Percentiles rank a stretch among this genome's conserved stretches.
Evolutionary conservation across 2,888 invertebrate species (phyloP).

Genomic region (Timema cristinae): DNA sequence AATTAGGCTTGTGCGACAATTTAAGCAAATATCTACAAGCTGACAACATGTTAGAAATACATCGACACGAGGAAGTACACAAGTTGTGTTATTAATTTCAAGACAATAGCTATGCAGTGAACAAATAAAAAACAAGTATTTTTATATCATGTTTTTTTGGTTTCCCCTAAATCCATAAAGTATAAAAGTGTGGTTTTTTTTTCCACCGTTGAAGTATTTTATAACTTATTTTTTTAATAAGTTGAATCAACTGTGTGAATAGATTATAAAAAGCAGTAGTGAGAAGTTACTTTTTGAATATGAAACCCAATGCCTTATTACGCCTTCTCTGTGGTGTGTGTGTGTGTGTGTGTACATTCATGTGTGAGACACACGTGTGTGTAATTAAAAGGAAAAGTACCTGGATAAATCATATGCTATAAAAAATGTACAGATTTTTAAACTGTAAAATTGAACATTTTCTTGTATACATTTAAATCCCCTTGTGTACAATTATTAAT

Average conservation of each 20-base stretch:
- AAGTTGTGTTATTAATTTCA: no score
- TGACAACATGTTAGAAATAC: no score
- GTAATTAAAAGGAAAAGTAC: constrained; percentile 20
- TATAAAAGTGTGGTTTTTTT: no score
- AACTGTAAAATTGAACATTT: not conserved
- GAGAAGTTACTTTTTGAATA: constrained; percentile 7
- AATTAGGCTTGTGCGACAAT: no score
- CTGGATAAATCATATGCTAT: constrained; percentile 20
- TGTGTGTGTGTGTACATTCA: constrained; percentile 7
- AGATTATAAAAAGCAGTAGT: not conserved
- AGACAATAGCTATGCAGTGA: no score
- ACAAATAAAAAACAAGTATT: constrained; percentile 4
- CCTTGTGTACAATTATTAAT: not conserved
- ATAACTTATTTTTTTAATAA: no score
- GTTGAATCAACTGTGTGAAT: no score
- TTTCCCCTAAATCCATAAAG: not conserved
- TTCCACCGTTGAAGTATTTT: no score
- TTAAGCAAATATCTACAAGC: no score
- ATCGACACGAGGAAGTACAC: no score
- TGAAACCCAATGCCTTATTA: constrained; percentile 15
- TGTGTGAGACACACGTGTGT: not conserved
- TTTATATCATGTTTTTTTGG: not conserved
- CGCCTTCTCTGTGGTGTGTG: constrained; percentile 15
- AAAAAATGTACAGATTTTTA: constrained; percentile 22
- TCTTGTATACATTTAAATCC: constrained; percentile 8